Evolutionary conservation across 2,113 vertebrate species (phyloP).

Genomic region (Thalassoma bifasciatum): DNA sequence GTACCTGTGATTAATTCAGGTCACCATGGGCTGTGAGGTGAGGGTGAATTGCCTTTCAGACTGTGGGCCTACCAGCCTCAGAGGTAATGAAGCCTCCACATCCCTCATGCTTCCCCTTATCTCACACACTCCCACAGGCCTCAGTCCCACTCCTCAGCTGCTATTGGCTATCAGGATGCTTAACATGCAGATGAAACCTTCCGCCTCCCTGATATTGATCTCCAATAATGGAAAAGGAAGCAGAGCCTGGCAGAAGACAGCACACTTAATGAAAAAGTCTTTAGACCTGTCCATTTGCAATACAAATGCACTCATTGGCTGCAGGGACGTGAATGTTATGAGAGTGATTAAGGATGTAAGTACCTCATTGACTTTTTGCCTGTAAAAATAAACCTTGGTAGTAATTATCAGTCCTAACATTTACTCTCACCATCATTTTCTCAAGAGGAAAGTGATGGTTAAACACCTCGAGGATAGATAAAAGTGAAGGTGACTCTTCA

Average conservation of each 20-base stretch:
- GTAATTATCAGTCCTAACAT: constrained; percentile 38
- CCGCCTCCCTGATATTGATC: constrained; percentile 59
- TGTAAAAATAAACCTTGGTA: constrained; percentile 30
- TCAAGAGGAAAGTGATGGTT: not conserved
- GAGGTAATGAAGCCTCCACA: constrained; percentile 62
- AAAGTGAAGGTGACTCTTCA: not conserved
- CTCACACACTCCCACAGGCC: constrained; percentile 5
- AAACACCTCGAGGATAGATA: constrained; percentile 14
- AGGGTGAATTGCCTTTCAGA: constrained; percentile 44
- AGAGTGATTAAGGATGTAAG: constrained; percentile 58
- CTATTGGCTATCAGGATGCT: constrained; percentile 25
- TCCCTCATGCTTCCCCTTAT: constrained; percentile 42
- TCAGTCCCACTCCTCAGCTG: constrained; percentile 3
- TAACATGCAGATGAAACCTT: constrained; percentile 45
- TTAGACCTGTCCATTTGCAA: constrained; percentile 43
- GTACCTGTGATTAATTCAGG: constrained; percentile 63
- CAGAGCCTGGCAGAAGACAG: constrained; percentile 46
- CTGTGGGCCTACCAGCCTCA: constrained; percentile 28
- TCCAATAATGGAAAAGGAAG: constrained; percentile 67
- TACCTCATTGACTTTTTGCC: constrained; percentile 53
- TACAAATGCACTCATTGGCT: constrained; percentile 42
- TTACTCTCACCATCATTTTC: constrained; percentile 21
- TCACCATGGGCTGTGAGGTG: constrained; percentile 47
- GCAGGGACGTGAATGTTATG: constrained; percentile 44
- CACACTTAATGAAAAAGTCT: constrained; percentile 62